Conservation (phyloP, 2,113 vertebrate species). For the Phyllostomus discolor region DNA sequence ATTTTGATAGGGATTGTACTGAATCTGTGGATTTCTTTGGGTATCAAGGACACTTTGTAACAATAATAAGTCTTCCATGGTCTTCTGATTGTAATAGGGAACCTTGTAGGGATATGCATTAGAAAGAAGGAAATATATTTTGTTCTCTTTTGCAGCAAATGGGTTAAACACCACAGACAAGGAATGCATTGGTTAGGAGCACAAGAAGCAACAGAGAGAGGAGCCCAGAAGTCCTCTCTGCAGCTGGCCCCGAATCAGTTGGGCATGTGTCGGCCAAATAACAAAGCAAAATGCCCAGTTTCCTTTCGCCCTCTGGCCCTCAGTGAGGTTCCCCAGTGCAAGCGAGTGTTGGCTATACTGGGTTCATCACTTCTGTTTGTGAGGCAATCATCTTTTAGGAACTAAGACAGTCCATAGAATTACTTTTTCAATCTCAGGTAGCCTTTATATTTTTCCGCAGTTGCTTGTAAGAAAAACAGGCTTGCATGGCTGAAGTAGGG, state of each 20-base stretch:
- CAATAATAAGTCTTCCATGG: background rate
- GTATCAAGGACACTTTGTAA: background rate
- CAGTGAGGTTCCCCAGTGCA: background rate
- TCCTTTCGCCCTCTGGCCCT: background rate
- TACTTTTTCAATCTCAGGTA: background rate
- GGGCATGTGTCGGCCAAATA: background rate
- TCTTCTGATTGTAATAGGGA: background rate
- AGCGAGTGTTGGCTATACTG: background rate
- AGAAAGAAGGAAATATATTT: background rate
- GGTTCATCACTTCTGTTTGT: background rate
- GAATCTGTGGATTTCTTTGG: background rate
- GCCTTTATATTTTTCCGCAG: background rate
- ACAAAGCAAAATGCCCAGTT: background rate
- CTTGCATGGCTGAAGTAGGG: background rate
- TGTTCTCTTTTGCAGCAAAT: background rate
- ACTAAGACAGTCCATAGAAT: background rate
- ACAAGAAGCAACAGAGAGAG: background rate
- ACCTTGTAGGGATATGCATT: background rate
- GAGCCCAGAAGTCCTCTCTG: background rate
- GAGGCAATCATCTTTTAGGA: background rate
- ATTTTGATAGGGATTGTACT: background rate
- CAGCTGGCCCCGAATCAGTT: background rate
- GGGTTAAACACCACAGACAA: background rate
- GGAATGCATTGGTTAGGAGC: background rate
- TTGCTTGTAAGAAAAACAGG: background rate